Conservation (phyloP, 1,140 invertebrate genomes). For the Anastrepha obliqua region DNA sequence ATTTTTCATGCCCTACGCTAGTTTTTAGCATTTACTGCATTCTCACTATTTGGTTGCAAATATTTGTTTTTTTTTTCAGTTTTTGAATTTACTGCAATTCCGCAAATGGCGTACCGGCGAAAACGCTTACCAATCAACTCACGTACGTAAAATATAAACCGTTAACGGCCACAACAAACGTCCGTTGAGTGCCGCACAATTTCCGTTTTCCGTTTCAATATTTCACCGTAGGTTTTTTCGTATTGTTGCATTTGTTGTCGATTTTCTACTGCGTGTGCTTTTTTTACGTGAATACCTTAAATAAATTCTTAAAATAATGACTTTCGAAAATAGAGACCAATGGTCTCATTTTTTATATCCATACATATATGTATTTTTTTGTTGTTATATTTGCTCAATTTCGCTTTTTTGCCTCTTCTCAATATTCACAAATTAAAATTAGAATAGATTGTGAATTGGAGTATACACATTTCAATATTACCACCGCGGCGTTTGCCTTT, state of each 20-base stretch:
- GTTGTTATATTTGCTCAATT: not conserved
- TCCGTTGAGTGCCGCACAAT: slow-evolving; percentile 12
- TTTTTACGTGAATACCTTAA: not conserved
- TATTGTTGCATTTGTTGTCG: not conserved
- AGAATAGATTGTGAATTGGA: not conserved
- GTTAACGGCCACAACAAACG: slow-evolving; percentile 30
- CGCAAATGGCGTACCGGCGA: not conserved
- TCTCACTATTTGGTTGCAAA: not conserved
- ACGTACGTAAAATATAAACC: slow-evolving; percentile 32
- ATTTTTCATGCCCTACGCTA: not conserved
- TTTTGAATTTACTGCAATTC: not conserved
- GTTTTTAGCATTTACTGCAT: not conserved
- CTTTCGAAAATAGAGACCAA: slow-evolving; percentile 26
- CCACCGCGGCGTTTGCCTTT: not conserved
- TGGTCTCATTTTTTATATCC: not conserved
- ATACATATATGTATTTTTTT: not conserved
- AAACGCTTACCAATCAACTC: not conserved
- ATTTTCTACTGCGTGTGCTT: not conserved
- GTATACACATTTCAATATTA: not conserved
- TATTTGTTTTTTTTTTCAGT: not conserved
- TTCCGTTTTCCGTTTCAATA: slow-evolving; percentile 25
- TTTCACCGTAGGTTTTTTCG: not conserved
- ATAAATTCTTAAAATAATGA: not conserved
- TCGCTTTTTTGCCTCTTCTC: not conserved
- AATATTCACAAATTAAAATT: slow-evolving; percentile 18